phyloP scores from a whole-genome alignment of 2,113 vertebrate species.

The Nothoprocta pentlandii region DNA sequence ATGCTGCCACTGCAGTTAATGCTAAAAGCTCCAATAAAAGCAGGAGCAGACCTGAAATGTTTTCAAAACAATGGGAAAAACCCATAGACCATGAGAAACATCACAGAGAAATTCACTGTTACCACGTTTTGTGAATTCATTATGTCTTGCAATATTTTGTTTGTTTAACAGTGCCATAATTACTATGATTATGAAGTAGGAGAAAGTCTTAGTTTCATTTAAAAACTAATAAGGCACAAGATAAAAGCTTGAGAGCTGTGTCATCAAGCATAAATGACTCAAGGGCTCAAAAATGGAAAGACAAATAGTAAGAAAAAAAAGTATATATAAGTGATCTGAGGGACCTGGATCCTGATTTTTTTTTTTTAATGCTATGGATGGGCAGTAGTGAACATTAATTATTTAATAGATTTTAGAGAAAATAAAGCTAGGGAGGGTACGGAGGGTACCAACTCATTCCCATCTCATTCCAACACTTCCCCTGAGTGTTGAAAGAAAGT shows the following conservation, averaged over 20 bases:
- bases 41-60: background rate
- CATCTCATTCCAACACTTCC: background rate
- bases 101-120: background rate
- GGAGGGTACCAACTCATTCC: background rate
- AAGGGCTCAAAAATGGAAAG: background rate
- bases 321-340: background rate
- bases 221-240: background rate
- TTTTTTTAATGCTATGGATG: background rate
- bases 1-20: background rate
- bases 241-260: background rate
- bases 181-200: background rate
- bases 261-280: background rate
- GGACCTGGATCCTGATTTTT: background rate
- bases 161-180: conserved; percentile 1
- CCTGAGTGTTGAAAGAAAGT: background rate
- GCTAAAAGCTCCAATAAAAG: background rate
- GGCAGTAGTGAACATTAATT: background rate
- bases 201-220: conserved; percentile 16
- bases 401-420: background rate
- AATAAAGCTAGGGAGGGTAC: background rate
- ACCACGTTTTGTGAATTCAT: background rate
- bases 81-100: background rate
- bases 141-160: background rate
- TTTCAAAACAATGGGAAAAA: background rate
- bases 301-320: background rate